Evolutionary conservation across 2,797 vertebrate genomes (phyloP).

Genomic region (Pipistrellus kuhlii): DNA sequence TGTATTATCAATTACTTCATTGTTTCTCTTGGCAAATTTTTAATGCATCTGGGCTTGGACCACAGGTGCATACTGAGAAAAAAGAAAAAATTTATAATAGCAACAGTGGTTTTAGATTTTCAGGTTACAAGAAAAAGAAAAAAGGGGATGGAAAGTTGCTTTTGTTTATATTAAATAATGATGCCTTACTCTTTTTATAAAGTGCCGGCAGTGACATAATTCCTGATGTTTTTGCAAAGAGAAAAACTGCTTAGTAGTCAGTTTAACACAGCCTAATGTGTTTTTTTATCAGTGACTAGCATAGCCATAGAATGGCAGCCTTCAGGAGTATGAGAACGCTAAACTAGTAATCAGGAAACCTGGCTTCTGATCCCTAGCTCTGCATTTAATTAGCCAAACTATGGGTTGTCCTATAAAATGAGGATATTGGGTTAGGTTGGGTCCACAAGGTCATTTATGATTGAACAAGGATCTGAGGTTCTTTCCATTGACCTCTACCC

Average conservation of each 20-base stretch:
- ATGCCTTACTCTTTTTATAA: constrained; percentile 47
- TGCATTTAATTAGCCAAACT: constrained; percentile 51
- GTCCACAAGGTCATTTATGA: background rate
- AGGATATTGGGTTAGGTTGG: background rate
- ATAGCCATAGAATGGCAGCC: background rate
- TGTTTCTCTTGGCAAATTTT: constrained; percentile 81
- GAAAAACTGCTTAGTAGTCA: constrained; percentile 44
- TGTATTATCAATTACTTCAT: constrained; percentile 81
- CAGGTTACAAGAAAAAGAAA: constrained; percentile 7
- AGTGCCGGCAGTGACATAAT: background rate
- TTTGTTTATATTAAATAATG: constrained; percentile 66
- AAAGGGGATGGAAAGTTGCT: constrained; percentile 45
- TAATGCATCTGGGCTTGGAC: constrained; percentile 68
- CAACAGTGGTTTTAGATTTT: constrained; percentile 65
- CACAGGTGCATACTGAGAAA: constrained; percentile 54
- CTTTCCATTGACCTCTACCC: constrained; percentile 51
- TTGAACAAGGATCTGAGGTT: constrained; percentile 28
- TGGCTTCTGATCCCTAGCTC: constrained; percentile 43
- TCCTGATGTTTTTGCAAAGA: constrained; percentile 27
- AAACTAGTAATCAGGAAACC: constrained; percentile 47
- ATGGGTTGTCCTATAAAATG: constrained; percentile 40
- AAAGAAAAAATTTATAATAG: constrained; percentile 70
- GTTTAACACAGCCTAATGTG: background rate
- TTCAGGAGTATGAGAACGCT: background rate
- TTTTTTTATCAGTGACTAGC: background rate